These are phyloP conservation scores for Cephus pygmeus DNA, from an alignment of 2,888 invertebrate species.

Conservation along the genomic window DNA sequence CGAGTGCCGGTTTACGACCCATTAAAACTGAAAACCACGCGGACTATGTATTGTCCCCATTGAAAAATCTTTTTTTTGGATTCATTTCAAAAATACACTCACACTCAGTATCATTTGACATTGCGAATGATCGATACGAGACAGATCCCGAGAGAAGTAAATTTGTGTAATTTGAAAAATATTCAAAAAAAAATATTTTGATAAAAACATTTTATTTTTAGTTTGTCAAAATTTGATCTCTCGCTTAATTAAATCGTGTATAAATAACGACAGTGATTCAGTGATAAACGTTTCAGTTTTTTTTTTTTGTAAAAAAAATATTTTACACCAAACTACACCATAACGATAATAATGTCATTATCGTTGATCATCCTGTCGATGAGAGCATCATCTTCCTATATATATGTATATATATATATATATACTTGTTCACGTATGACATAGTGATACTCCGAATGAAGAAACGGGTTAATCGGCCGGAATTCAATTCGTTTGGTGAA, in stretches of 20 bases:
- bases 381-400: neutral
- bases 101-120: constrained; percentile 12
- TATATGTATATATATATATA: no score
- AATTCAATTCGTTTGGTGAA: neutral
- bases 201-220: neutral
- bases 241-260: neutral
- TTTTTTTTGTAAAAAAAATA: neutral
- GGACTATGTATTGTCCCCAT: constrained; percentile 37
- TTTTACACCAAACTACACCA: neutral
- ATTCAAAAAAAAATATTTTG: neutral
- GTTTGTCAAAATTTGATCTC: neutral
- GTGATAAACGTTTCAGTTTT: neutral
- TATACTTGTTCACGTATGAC: no score
- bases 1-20: constrained; percentile 43
- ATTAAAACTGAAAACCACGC: constrained; percentile 36
- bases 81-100: neutral
- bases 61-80: constrained; percentile 14
- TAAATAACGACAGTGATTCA: neutral
- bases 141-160: neutral
- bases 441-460: neutral
- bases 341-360: neutral
- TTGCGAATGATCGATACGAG: neutral
- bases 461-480: neutral
- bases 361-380: neutral
- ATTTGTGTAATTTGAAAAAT: neutral